Evolutionary conservation across 2,113 vertebrate genomes (phyloP), one percentile per base, ranked within the genome.

Genomic region (Dasyornis broadbenti): DNA sequence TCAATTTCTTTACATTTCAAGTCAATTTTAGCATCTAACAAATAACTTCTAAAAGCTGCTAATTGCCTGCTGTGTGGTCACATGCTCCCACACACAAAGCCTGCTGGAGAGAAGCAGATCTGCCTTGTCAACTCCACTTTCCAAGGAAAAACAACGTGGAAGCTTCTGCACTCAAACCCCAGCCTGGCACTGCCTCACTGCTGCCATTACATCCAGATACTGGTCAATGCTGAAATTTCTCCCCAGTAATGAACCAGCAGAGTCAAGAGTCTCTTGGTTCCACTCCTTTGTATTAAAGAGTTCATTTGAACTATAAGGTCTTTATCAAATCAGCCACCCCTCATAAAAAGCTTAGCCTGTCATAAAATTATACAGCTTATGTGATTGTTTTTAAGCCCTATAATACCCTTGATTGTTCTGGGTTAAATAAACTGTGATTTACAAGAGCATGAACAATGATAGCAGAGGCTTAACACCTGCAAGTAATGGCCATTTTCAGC

Each of bases 391-490:
- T 96, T 98, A 98, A 98, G 97, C 97, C 96, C 81, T 94, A 50
- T 96, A 95, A 96, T 93, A 88, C 91, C 63, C 96, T 60, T 97
- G 97, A 98, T 98, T 97, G 96, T 96, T 90, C 33, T 21, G 2
- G 26, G 94, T 95, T 97, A 97, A 97, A 98, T 97, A 98, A 98
- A 98, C 97, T 97, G 76, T 94, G 94, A 98, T 96, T 97, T 96
- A 86, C 92, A 82, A 97, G 90, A 93, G 78, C 85, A 77, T 0
- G 71, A 92, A 89, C 76, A 81, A 85, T 78, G 97, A 97, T 39
- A 97, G 91, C 81, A 94, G 83, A 84, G 75, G 88, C 44, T 82
- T 66, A 90, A 56, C 79, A 85, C 78, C 91, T 87, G 94, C 85
- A 90, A 63, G 82, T 1, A 54, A 71, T 33, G 89, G 69, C 75